A percentile compares a stretch with the other conserved stretches of the same genome.
These are phyloP conservation scores for Seira ritae DNA, from an alignment of 2,888 invertebrate species.

Conservation along the genomic window DNA sequence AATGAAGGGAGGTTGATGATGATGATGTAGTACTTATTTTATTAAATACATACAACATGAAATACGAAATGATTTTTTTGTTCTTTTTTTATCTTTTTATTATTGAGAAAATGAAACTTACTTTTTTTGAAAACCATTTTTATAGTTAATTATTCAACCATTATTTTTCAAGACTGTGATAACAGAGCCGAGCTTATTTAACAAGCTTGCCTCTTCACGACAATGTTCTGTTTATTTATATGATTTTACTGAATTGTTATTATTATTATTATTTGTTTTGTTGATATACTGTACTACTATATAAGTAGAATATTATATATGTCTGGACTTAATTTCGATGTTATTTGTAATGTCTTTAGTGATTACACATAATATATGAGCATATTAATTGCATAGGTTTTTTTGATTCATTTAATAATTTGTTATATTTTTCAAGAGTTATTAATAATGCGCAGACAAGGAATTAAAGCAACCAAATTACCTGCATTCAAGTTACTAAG, in stretches of 20 bases:
- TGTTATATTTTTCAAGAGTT: too few relatives aligned
- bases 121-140: slow-evolving; percentile 25
- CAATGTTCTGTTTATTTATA: slow-evolving; percentile 66
- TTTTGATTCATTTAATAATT: neutral
- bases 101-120: slow-evolving; percentile 42
- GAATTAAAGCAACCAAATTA: slow-evolving; percentile 20
- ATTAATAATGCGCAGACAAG: neutral
- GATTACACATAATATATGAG: neutral
- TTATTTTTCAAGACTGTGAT: slow-evolving; percentile 71
- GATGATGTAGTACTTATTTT: neutral
- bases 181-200: slow-evolving; percentile 69
- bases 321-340: neutral
- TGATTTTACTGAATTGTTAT: slow-evolving; percentile 53
- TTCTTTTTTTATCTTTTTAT: slow-evolving; percentile 51
- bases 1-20: too few relatives aligned
- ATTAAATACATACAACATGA: neutral
- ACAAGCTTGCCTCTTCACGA: slow-evolving; percentile 69
- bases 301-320: neutral
- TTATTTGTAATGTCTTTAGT: too few relatives aligned
- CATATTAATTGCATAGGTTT: neutral
- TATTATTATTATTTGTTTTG: slow-evolving; percentile 32
- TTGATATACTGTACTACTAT: neutral
- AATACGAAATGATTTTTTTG: slow-evolving; percentile 15
- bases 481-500: slow-evolving; percentile 19
- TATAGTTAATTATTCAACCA: slow-evolving; percentile 59